phyloP scores from a whole-genome alignment of 2,888 invertebrate genomes.

The Linyphia triangularis region DNA sequence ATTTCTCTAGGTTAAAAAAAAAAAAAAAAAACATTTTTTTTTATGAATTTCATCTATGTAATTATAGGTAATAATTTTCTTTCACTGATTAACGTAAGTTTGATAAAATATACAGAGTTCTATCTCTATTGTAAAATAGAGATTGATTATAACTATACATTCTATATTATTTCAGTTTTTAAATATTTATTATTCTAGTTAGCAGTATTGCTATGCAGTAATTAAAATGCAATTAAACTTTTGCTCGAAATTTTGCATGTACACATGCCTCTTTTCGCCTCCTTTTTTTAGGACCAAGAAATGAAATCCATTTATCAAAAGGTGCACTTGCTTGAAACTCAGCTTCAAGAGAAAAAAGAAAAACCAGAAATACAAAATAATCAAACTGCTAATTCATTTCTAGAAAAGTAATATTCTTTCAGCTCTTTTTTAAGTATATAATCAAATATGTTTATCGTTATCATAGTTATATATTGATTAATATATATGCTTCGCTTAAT shows the following conservation, averaged over 20 bases:
- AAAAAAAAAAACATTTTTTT: too few relatives aligned
- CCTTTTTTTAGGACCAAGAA: conserved; percentile 66
- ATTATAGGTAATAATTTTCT: too few relatives aligned
- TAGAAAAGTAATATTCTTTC: conserved; percentile 25
- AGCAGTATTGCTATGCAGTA: too few relatives aligned
- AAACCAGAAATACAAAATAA: neutral
- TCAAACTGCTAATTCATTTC: conserved; percentile 9
- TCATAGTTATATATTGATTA: neutral
- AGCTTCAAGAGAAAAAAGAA: conserved; percentile 35
- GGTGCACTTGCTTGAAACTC: conserved; percentile 22
- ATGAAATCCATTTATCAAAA: conserved; percentile 60
- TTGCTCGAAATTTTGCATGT: too few relatives aligned
- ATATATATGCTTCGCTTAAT: neutral
- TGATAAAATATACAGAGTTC: too few relatives aligned
- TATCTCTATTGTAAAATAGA: too few relatives aligned
- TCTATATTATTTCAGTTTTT: neutral
- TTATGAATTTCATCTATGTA: too few relatives aligned
- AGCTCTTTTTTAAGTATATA: neutral
- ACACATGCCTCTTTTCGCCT: too few relatives aligned
- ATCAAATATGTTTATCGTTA: neutral
- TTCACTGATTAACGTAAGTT: too few relatives aligned
- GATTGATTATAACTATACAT: neutral
- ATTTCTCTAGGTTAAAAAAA: too few relatives aligned
- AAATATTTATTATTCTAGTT: too few relatives aligned
- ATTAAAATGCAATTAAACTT: too few relatives aligned